A percentile compares a stretch with the other conserved stretches of the same genome.
Conservation (phyloP, 2,113 vertebrate species). For the Myocastor coypus region DNA sequence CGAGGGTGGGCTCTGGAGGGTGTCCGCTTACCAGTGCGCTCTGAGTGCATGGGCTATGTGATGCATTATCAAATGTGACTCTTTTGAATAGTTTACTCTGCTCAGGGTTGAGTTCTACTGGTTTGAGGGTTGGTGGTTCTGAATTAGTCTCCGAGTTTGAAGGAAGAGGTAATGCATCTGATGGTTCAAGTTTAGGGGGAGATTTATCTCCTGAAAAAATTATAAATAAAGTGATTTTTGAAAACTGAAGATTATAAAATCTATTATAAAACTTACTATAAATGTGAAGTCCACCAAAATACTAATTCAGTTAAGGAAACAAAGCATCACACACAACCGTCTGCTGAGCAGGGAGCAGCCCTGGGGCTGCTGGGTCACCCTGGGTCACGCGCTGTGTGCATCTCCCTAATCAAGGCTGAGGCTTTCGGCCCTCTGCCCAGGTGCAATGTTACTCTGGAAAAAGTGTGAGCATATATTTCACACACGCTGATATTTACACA, state of each 20-base stretch:
- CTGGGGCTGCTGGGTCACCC: neutral
- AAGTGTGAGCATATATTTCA: neutral
- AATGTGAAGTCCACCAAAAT: constrained; percentile 89
- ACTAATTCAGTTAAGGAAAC: constrained; percentile 83
- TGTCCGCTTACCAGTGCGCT: constrained; percentile 93
- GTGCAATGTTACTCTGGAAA: neutral
- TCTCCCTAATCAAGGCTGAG: neutral
- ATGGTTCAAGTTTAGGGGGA: constrained; percentile 98
- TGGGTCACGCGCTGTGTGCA: neutral
- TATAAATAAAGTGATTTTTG: constrained; percentile 93
- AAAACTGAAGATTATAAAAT: constrained; percentile 89
- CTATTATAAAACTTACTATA: constrained; percentile 90
- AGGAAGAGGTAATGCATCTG: constrained; percentile 95
- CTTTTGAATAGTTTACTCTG: constrained; percentile 91
- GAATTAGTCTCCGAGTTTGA: constrained; percentile 94
- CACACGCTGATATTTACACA: neutral
- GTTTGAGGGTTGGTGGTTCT: constrained; percentile 97
- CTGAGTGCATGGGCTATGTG: constrained; percentile 89
- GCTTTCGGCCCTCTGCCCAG: neutral
- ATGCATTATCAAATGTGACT: constrained; percentile 90
- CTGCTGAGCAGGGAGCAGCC: constrained; percentile 67
- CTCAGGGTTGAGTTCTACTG: constrained; percentile 93
- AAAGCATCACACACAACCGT: constrained; percentile 83
- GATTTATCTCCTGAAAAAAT: constrained; percentile 98
- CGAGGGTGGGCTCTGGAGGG: constrained; percentile 90